Evolutionary conservation across 1,140 invertebrate genomes (phyloP), one percentile per base, ranked within the genome.

Genomic region (Hetaerina americana): DNA sequence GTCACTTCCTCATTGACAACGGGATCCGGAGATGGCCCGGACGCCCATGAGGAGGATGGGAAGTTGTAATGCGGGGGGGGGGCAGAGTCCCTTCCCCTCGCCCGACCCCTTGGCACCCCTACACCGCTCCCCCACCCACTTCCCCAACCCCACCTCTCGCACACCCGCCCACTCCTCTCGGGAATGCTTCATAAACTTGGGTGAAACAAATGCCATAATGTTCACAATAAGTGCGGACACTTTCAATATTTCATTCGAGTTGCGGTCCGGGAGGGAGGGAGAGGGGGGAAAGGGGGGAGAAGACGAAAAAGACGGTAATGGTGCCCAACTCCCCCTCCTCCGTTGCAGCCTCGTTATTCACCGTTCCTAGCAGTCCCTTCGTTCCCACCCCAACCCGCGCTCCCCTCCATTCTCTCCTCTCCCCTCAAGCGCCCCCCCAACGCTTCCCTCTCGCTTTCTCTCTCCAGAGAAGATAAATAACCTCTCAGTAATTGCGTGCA

Each of bases 401-500:
- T 40, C 18, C 31, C 31, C 31, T 10, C 2, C 40, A 12, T 10
- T 10, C 10, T 1, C 40, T n/a, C n/a, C 6, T 40, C 31, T 40
- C 31, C 31, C 18, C 18, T 40, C 18, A 8, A 40, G 31, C 31
- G 6, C 31, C 40, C 10, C 40, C 3, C 40, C 40, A 12, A 12
- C 15, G 15, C 22, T n/a, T n/a, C 40, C 40, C 22, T 57, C 40
- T 10, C 40, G 15, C 40, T 12, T n/a, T 57, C 22, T 57, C 40
- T 57, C 40, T 10, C 40, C 10, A n/a, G 40, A 57, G 40, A 82
- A 84, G 81, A 84, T 84, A 84, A 84, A 84, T 84, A 83, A 82
- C 82, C 79, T 77, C 76, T 77, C 79, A 79, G 82, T 84, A 84
- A 84, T 84, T 84, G 83, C 82, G 81, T 82, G 81, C 78, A 78